Percentiles rank a stretch among this genome's conserved stretches.
Conservation (phyloP, 2,888 invertebrate genomes). For the Polyommatus iphigenia region DNA sequence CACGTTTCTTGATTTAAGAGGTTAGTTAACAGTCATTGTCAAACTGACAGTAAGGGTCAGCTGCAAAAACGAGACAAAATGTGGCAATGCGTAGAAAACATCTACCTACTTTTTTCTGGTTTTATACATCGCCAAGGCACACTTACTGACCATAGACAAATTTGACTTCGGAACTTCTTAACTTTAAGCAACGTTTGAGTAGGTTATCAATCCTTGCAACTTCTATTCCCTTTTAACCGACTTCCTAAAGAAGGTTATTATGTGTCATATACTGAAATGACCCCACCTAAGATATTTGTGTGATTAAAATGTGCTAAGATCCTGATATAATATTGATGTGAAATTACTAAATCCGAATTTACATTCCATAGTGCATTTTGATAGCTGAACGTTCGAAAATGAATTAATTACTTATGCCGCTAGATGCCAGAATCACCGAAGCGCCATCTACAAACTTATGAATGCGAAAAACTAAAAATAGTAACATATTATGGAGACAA, state of each 20-base stretch:
- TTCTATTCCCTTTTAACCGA: background rate
- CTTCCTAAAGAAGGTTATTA: background rate
- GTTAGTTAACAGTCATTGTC: background rate
- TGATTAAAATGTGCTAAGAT: background rate
- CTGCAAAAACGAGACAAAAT: background rate
- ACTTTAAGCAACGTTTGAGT: background rate
- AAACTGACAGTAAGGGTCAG: background rate
- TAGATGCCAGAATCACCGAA: background rate
- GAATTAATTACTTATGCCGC: background rate
- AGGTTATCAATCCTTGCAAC: background rate
- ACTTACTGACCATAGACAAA: background rate
- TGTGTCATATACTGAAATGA: constrained; percentile 1
- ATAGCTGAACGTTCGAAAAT: background rate
- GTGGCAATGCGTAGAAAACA: background rate
- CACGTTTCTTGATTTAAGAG: background rate
- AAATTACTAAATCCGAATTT: background rate
- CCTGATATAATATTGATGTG: background rate
- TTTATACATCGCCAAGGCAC: too few species aligned
- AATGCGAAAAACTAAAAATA: too few species aligned
- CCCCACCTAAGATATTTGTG: background rate
- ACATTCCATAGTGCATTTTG: background rate
- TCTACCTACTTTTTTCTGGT: background rate
- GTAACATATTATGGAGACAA: too few species aligned
- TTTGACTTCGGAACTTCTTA: background rate
- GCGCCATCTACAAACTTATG: background rate